A percentile compares a stretch with the other conserved stretches of the same genome.
phyloP scores from a whole-genome alignment of 2,888 invertebrate species.

The Panopea generosa region DNA sequence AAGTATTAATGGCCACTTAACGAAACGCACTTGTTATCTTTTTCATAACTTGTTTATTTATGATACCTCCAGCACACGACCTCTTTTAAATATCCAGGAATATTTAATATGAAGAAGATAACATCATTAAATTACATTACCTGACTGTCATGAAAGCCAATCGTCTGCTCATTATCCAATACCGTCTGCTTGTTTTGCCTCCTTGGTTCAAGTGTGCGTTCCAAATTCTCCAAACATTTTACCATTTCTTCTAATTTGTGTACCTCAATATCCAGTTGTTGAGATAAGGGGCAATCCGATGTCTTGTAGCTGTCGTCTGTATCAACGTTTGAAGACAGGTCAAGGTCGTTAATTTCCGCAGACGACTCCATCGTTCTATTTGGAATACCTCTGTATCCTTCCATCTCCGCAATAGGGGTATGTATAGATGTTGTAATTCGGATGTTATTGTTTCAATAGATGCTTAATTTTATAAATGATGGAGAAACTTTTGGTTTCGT shows the following conservation, averaged over 20 bases:
- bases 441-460: slow-evolving; percentile 51
- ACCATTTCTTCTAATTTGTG: slow-evolving; percentile 59
- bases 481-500: slow-evolving; percentile 53
- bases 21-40: no score
- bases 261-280: slow-evolving; percentile 62
- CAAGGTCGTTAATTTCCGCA: slow-evolving; percentile 21
- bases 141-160: slow-evolving; percentile 29
- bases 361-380: slow-evolving; percentile 21
- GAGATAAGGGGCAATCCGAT: slow-evolving; percentile 46
- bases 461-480: slow-evolving; percentile 52
- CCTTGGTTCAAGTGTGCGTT: slow-evolving; percentile 47
- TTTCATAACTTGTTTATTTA: no score
- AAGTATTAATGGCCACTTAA: no score
- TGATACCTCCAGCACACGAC: neutral
- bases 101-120: slow-evolving; percentile 21
- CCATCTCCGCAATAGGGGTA: slow-evolving; percentile 36
- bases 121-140: slow-evolving; percentile 50
- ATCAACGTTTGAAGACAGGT: slow-evolving; percentile 23
- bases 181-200: slow-evolving; percentile 45
- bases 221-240: slow-evolving; percentile 56
- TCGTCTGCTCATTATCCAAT: slow-evolving; percentile 40
- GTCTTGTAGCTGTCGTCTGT: slow-evolving; percentile 23
- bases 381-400: slow-evolving; percentile 44
- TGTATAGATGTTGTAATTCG: slow-evolving; percentile 46
- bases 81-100: slow-evolving; percentile 39